Conservation (phyloP, 2,797 vertebrate species). For the Acanthurus tractus region DNA sequence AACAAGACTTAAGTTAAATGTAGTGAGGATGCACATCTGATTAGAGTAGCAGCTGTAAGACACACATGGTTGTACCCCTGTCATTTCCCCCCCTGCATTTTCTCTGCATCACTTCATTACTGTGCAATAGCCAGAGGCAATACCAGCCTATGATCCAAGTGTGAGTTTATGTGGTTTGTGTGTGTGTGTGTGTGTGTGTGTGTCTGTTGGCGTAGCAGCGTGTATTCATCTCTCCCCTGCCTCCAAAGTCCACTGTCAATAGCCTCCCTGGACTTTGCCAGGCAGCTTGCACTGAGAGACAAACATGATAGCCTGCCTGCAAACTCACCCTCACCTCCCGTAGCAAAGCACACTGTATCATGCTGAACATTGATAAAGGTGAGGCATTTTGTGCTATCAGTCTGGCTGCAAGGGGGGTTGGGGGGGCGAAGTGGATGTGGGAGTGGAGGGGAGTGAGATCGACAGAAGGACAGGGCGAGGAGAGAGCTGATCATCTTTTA, state of each 20-base stretch:
- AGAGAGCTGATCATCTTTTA: constrained; percentile 45
- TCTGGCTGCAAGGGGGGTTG: constrained; percentile 3
- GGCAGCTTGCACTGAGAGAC: constrained; percentile 36
- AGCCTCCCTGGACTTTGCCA: constrained; percentile 71
- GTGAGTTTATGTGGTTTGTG: constrained; percentile 34
- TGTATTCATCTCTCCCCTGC: constrained; percentile 51
- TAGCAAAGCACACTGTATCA: constrained; percentile 17
- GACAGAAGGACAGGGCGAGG: constrained; percentile 17
- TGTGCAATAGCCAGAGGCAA: constrained; percentile 61
- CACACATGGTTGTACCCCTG: constrained; percentile 60
- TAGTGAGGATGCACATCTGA: constrained; percentile 52
- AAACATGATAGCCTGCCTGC: constrained; percentile 42
- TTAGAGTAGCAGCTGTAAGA: constrained; percentile 71
- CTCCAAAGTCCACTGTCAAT: constrained; percentile 75
- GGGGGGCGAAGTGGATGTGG: constrained; percentile 11
- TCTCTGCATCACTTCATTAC: constrained; percentile 73
- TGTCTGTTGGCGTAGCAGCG: constrained; percentile 18
- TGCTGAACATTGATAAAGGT: constrained; percentile 31
- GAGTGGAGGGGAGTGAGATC: constrained; percentile 23
- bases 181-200: constrained; percentile 12
- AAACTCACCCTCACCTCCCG: constrained; percentile 12
- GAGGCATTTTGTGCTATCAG: constrained; percentile 15
- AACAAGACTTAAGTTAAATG: constrained; percentile 58
- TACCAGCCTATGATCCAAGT: constrained; percentile 58
- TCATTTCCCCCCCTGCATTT: constrained; percentile 69